phyloP scores from a whole-genome alignment of 2,797 vertebrate species.

The Gastrophryne carolinensis region DNA sequence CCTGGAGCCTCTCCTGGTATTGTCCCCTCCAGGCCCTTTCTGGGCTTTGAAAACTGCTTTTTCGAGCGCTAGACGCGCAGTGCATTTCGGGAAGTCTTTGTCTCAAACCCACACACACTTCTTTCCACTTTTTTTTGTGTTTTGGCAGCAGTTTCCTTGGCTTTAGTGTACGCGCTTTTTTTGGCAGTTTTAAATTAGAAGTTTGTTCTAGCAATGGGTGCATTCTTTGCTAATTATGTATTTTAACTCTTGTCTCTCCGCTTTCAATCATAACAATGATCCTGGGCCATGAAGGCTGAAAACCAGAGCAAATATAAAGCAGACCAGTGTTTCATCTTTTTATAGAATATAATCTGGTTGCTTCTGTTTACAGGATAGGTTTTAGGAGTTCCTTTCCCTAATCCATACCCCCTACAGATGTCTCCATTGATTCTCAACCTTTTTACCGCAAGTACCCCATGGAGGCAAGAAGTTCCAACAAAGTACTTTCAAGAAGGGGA shows the following conservation, averaged over 20 bases:
- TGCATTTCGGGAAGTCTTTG: slow-evolving; percentile 15
- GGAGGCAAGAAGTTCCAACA: no score
- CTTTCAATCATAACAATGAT: not conserved
- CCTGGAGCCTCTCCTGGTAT: not conserved
- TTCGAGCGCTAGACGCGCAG: not conserved
- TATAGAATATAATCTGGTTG: no score
- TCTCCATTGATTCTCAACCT: no score
- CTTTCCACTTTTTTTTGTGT: not conserved
- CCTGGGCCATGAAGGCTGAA: no score
- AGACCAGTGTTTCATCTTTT: no score
- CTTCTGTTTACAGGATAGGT: no score
- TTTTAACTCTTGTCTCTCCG: not conserved
- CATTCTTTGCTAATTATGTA: slow-evolving; percentile 19
- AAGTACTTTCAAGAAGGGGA: no score
- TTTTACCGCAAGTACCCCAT: no score
- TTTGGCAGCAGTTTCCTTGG: slow-evolving; percentile 14
- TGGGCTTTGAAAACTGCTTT: not conserved
- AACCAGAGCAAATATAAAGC: no score
- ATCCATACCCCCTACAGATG: no score
- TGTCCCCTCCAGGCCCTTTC: not conserved
- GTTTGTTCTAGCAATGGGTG: not conserved
- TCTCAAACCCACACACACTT: not conserved
- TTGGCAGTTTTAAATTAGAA: slow-evolving; percentile 19
- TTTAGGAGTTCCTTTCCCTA: no score
- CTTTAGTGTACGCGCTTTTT: not conserved